A percentile compares a stretch with the other conserved stretches of the same genome.
phyloP scores from a whole-genome alignment of 2,888 invertebrate species.

The Blomia tropicalis region DNA sequence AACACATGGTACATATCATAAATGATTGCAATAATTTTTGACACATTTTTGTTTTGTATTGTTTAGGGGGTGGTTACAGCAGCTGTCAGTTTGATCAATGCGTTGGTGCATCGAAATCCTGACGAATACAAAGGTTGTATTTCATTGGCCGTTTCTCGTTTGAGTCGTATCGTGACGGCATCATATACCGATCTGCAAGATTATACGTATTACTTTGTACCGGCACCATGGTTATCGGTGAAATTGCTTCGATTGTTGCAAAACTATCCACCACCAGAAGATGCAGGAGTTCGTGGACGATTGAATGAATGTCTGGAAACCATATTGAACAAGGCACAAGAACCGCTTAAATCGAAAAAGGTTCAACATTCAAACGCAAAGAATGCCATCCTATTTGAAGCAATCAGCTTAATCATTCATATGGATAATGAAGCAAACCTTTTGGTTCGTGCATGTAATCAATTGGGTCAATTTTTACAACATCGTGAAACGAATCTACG shows the following conservation, averaged over 20 bases:
- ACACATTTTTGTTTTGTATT: conserved; percentile 6
- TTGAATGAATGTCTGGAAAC: conserved; percentile 95
- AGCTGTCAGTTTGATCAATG: conserved; percentile 91
- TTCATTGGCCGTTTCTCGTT: conserved; percentile 84
- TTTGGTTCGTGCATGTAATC: conserved; percentile 92
- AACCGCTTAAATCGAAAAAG: conserved; percentile 98
- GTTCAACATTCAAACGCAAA: conserved; percentile 99
- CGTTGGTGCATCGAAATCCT: conserved; percentile 92
- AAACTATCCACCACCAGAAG: conserved; percentile 96
- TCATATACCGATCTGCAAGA: conserved; percentile 98
- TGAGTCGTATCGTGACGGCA: conserved; percentile 92
- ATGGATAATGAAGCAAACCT: conserved; percentile 94
- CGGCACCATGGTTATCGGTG: conserved; percentile 99
- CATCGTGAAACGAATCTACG: conserved; percentile 88
- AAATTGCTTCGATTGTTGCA: conserved; percentile 86
- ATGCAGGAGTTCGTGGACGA: conserved; percentile 87
- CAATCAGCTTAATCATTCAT: conserved; percentile 97
- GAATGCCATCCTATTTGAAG: conserved; percentile 97
- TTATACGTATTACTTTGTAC: conserved; percentile 99
- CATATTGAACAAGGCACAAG: conserved; percentile 94
- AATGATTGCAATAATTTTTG: background rate
- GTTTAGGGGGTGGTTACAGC: conserved; percentile 85
- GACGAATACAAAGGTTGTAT: conserved; percentile 99
- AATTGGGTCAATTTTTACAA: conserved; percentile 88
- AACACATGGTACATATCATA: conserved; percentile 62